Evolutionary conservation across 2,888 invertebrate species (phyloP).

Genomic region (Rhagonycha lutea): DNA sequence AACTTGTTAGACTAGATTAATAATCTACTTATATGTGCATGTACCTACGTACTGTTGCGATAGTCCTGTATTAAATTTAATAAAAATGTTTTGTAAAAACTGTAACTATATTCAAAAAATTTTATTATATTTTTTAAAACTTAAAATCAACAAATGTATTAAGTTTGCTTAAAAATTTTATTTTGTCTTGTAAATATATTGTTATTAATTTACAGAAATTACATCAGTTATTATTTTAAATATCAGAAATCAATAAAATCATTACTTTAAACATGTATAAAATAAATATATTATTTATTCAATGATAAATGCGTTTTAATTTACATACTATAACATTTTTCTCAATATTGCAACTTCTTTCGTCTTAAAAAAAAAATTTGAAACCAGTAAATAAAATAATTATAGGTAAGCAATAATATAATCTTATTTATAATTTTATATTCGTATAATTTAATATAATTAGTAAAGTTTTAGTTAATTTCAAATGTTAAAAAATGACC

Average conservation of each 20-base stretch:
- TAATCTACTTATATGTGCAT: slow-evolving; percentile 30
- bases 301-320: slow-evolving; percentile 25
- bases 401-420: too few relatives aligned
- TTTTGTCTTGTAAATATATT: slow-evolving; percentile 18
- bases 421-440: too few relatives aligned
- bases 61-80: slow-evolving; percentile 17
- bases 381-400: too few relatives aligned
- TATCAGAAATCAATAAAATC: background rate
- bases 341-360: background rate
- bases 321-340: too few relatives aligned
- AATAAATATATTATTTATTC: slow-evolving; percentile 54
- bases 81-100: slow-evolving; percentile 13
- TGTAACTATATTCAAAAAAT: background rate
- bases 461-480: too few relatives aligned
- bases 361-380: too few relatives aligned
- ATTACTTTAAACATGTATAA: slow-evolving; percentile 23
- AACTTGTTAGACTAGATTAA: slow-evolving; percentile 37
- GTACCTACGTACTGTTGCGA: slow-evolving; percentile 21
- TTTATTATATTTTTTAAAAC: background rate
- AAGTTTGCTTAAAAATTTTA: background rate
- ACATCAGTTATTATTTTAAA: slow-evolving; percentile 40
- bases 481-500: too few relatives aligned
- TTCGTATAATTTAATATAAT: too few relatives aligned
- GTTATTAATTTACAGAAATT: slow-evolving; percentile 38
- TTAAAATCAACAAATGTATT: background rate